A percentile compares a stretch with the other conserved stretches of the same genome.
These are phyloP conservation scores for Desoria tigrina DNA, from an alignment of 2,888 invertebrate genomes.

Conservation along the genomic window DNA sequence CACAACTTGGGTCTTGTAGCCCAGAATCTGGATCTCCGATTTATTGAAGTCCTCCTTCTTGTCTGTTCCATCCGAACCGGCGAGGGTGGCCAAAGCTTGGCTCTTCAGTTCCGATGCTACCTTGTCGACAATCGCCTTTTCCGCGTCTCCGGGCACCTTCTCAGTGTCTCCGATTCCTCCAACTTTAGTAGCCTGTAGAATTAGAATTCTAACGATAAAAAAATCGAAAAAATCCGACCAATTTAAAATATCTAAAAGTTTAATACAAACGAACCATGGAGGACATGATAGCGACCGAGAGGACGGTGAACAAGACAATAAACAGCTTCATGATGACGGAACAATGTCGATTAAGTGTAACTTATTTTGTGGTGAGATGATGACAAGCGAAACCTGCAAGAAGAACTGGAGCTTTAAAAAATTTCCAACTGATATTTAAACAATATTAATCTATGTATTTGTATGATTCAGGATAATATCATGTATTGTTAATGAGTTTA, in stretches of 20 bases:
- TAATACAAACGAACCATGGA: constrained; percentile 22
- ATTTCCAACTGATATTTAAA: no score
- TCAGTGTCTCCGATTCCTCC: constrained; percentile 33
- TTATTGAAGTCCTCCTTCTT: constrained; percentile 24
- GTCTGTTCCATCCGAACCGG: constrained; percentile 13
- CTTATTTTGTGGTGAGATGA: no score
- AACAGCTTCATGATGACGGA: neutral
- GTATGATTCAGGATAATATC: no score
- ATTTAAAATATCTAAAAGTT: neutral
- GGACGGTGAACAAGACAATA: constrained; percentile 1
- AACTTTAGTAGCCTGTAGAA: constrained; percentile 8
- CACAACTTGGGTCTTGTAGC: constrained; percentile 56
- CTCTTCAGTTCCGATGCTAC: constrained; percentile 25
- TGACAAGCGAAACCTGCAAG: no score
- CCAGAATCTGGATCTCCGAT: constrained; percentile 56
- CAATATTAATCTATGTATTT: no score
- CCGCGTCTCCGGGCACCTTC: constrained; percentile 18
- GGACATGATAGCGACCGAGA: neutral
- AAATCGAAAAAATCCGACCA: no score
- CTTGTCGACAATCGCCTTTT: constrained; percentile 17
- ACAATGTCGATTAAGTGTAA: no score
- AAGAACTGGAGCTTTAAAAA: no score
- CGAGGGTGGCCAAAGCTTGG: constrained; percentile 11
- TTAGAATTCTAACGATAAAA: neutral
- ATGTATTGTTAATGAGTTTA: no score